phyloP scores from a whole-genome alignment of 2,797 vertebrate genomes.

The Gallinago stenura region DNA sequence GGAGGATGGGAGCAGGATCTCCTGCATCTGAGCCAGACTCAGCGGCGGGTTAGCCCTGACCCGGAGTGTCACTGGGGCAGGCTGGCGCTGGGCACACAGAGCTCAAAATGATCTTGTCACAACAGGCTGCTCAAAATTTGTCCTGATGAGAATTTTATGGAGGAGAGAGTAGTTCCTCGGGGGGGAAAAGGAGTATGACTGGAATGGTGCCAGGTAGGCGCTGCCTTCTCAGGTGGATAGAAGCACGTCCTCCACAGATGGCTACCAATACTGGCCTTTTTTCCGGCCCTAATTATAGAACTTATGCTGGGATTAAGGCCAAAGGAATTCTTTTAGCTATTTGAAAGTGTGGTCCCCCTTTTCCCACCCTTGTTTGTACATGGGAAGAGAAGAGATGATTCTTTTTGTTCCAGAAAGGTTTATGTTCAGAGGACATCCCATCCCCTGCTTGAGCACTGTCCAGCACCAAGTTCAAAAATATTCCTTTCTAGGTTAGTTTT shows the following conservation, averaged over 20 bases:
- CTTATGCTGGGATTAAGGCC: not conserved
- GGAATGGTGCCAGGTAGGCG: not conserved
- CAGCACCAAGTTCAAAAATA: not conserved
- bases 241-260: not conserved
- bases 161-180: not conserved
- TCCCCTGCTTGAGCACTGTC: not conserved
- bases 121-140: not conserved
- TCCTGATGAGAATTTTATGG: not conserved
- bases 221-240: not conserved
- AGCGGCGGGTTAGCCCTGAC: not conserved
- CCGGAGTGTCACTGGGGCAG: fast-evolving
- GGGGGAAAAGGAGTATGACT: not conserved
- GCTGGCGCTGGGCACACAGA: fast-evolving
- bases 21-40: not conserved
- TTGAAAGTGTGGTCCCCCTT: not conserved
- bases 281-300: not conserved
- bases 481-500: not conserved
- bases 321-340: not conserved
- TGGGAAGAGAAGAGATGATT: not conserved
- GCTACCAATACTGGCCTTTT: not conserved
- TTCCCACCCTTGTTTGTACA: not conserved
- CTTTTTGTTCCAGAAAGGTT: not conserved
- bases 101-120: not conserved
- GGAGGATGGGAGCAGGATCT: not conserved
- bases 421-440: not conserved